Evolutionary conservation across 2,797 vertebrate species (phyloP).

Genomic region (Gadopsis marmoratus): DNA sequence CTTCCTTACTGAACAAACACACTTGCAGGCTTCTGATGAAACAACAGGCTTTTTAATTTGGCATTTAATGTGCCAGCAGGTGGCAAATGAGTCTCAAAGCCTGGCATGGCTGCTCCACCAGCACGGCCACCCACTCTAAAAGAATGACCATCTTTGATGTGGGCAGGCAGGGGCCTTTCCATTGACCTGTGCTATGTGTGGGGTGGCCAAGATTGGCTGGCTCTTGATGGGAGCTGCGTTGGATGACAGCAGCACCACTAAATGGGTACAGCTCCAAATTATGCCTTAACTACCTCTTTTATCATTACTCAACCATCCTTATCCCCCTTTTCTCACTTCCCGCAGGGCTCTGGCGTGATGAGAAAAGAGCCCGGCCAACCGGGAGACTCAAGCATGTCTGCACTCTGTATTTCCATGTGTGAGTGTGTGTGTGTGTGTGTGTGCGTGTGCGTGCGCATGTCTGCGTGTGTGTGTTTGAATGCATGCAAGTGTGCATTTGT

Average conservation of each 20-base stretch:
- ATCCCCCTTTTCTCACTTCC: constrained; percentile 57
- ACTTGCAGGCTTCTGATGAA: constrained; percentile 64
- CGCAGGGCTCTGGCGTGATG: constrained; percentile 53
- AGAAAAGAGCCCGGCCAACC: constrained; percentile 53
- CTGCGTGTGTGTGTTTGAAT: constrained; percentile 31
- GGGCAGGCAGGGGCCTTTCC: constrained; percentile 54
- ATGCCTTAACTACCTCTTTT: constrained; percentile 72
- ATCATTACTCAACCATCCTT: constrained; percentile 75
- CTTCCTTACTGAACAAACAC: constrained; percentile 48
- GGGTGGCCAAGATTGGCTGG: constrained; percentile 48
- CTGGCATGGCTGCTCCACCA: constrained; percentile 56
- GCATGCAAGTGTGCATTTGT: constrained; percentile 55
- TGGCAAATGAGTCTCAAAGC: constrained; percentile 75
- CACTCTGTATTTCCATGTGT: constrained; percentile 26
- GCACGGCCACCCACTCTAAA: constrained; percentile 68
- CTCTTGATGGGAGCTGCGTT: constrained; percentile 61
- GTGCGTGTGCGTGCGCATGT: constrained; percentile 12
- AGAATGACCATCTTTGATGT: constrained; percentile 69
- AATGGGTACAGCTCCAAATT: constrained; percentile 67
- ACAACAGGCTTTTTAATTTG: constrained; percentile 78
- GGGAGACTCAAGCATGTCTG: constrained; percentile 38
- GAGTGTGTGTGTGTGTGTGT: constrained; percentile 29
- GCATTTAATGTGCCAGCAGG: constrained; percentile 76
- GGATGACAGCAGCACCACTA: constrained; percentile 63
- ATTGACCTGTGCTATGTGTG: constrained; percentile 69